These are phyloP conservation scores for Drosophila siamana DNA, from an alignment of 2,888 invertebrate genomes.

Conservation along the genomic window DNA sequence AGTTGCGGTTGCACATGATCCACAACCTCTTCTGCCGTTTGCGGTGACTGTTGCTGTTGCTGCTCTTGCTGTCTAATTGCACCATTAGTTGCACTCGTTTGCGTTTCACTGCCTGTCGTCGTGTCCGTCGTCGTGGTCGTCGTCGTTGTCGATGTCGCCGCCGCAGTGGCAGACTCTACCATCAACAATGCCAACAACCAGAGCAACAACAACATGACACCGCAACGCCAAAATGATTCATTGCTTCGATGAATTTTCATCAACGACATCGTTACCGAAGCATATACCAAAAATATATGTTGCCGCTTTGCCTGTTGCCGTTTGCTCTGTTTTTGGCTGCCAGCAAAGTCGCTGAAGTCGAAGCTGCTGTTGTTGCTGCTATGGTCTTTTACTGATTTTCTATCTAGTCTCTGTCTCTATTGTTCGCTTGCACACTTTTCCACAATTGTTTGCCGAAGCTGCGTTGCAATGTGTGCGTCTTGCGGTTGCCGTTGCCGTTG, in stretches of 20 bases:
- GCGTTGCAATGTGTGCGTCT: constrained; percentile 68
- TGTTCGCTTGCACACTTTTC: constrained; percentile 77
- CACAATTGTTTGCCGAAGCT: constrained; percentile 71
- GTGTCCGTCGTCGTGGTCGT: constrained; percentile 35
- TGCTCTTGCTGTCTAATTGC: constrained; percentile 76
- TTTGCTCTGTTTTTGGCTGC: constrained; percentile 31
- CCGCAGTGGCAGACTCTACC: constrained; percentile 41
- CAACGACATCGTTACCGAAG: constrained; percentile 81
- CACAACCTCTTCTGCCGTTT: constrained; percentile 33
- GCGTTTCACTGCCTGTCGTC: constrained; percentile 62
- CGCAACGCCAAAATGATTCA: constrained; percentile 81
- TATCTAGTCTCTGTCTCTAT: constrained; percentile 65
- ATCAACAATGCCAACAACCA: constrained; percentile 64
- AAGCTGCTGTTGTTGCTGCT: constrained; percentile 13
- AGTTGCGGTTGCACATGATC: constrained; percentile 29
- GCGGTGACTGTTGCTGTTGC: constrained; percentile 42
- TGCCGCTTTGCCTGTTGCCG: constrained; percentile 17
- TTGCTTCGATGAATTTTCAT: constrained; percentile 83
- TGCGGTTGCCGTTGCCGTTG: constrained; percentile 61
- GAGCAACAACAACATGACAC: constrained; percentile 66
- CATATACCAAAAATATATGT: constrained; percentile 71
- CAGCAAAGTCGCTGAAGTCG: neutral
- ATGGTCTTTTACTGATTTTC: constrained; percentile 60
- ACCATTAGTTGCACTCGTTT: constrained; percentile 79
- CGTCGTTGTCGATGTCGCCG: constrained; percentile 40